Conservation (phyloP, 2,888 invertebrate species). For the Elaeidobius kamerunicus region DNA sequence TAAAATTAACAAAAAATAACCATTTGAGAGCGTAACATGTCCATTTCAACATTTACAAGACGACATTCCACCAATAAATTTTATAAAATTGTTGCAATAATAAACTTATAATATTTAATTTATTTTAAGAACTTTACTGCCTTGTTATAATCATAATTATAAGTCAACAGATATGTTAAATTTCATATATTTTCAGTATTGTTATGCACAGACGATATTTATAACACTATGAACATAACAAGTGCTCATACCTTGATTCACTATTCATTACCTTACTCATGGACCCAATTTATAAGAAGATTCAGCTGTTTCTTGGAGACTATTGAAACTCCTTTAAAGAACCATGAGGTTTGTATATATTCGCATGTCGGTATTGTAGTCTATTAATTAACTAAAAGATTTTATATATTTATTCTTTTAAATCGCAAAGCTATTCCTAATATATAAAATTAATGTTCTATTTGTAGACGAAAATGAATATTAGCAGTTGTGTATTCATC, state of each 20-base stretch:
- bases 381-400: not conserved
- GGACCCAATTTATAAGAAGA: constrained; percentile 66
- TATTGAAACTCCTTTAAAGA: constrained; percentile 49
- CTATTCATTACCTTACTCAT: constrained; percentile 64
- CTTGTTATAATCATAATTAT: not conserved
- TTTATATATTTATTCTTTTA: no score
- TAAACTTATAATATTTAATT: no score
- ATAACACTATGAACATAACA: constrained; percentile 58
- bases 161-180: not conserved
- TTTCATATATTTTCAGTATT: constrained; percentile 50
- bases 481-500: constrained; percentile 36
- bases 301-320: constrained; percentile 65
- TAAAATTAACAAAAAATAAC: no score
- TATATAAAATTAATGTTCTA: no score
- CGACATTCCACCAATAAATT: no score
- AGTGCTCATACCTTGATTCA: constrained; percentile 68
- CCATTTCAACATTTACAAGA: no score
- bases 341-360: constrained; percentile 40
- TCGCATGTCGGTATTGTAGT: not conserved
- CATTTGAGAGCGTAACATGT: no score
- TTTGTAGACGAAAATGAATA: constrained; percentile 31
- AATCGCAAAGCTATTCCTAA: no score
- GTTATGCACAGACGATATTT: constrained; percentile 66
- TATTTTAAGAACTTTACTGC: no score
- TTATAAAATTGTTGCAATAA: no score